phyloP scores from a whole-genome alignment of 2,888 invertebrate species.

The Gryllus longicercus region DNA sequence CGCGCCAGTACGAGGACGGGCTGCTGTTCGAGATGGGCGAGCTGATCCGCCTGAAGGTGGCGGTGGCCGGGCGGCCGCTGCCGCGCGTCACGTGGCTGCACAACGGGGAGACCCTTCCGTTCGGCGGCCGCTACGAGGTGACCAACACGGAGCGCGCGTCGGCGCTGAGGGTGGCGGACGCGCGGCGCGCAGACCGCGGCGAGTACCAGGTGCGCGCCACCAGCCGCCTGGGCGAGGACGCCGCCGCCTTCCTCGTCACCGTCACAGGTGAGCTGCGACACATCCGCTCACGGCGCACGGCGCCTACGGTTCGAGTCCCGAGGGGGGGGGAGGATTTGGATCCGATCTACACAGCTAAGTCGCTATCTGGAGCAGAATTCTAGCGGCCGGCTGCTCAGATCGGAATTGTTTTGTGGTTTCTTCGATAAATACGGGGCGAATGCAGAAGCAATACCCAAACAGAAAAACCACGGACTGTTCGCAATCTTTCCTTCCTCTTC shows the following conservation, averaged over 20 bases:
- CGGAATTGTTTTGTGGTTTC: too few species aligned
- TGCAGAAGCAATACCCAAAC: too few species aligned
- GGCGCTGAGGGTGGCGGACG: slow-evolving; percentile 70
- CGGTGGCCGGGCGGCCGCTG: slow-evolving; percentile 79
- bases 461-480: too few species aligned
- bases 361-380: too few species aligned
- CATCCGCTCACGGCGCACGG: too few species aligned
- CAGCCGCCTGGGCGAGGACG: slow-evolving; percentile 79
- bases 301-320: too few species aligned
- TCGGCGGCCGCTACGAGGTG: slow-evolving; percentile 63
- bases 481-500: too few species aligned
- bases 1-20: slow-evolving; percentile 83
- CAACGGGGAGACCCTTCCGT: slow-evolving; percentile 65
- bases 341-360: too few species aligned
- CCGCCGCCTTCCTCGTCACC: slow-evolving; percentile 76
- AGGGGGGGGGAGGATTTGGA: too few species aligned
- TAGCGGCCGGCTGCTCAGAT: too few species aligned
- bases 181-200: slow-evolving; percentile 77
- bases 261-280: slow-evolving; percentile 59
- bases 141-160: slow-evolving; percentile 69
- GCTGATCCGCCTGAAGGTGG: slow-evolving; percentile 76
- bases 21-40: slow-evolving; percentile 83
- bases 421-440: too few species aligned
- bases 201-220: slow-evolving; percentile 79
- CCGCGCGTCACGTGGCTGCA: slow-evolving; percentile 82